phyloP scores from a whole-genome alignment of 2,888 invertebrate genomes.

The Dorcus hopei region DNA sequence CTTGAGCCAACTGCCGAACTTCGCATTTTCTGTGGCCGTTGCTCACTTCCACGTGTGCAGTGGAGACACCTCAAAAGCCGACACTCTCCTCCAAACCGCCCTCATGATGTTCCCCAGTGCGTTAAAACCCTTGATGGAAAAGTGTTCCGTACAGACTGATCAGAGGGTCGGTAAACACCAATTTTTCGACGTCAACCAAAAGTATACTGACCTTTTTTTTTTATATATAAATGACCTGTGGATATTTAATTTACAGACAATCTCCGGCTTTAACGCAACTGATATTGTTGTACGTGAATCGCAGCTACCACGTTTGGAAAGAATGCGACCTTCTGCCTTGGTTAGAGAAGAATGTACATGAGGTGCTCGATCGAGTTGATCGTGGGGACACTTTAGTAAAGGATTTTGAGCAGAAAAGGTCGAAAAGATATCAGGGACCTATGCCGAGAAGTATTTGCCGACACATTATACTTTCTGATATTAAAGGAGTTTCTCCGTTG shows the following conservation, averaged over 20 bases:
- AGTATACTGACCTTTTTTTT: constrained; percentile 44
- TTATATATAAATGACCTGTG: background rate
- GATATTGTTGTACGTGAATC: constrained; percentile 68
- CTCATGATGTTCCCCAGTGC: constrained; percentile 80
- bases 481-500: constrained; percentile 62
- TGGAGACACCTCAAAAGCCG: constrained; percentile 51
- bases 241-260: constrained; percentile 51
- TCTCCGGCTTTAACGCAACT: constrained; percentile 66
- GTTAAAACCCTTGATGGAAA: constrained; percentile 68
- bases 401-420: constrained; percentile 61
- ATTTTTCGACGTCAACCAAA: constrained; percentile 46
- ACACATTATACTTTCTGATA: constrained; percentile 69
- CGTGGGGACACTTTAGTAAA: constrained; percentile 57
- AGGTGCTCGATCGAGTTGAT: constrained; percentile 63
- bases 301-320: constrained; percentile 77
- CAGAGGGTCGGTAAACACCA: constrained; percentile 56
- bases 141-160: constrained; percentile 72
- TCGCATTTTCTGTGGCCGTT: constrained; percentile 77
- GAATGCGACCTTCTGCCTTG: constrained; percentile 69
- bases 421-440: constrained; percentile 58
- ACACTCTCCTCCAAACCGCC: constrained; percentile 69
- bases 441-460: constrained; percentile 64
- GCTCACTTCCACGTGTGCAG: constrained; percentile 62
- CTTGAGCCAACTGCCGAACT: constrained; percentile 80
- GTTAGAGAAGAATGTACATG: constrained; percentile 70